Evolutionary conservation across 1,140 invertebrate species (phyloP).

Genomic region (Eufriesea mexicana): DNA sequence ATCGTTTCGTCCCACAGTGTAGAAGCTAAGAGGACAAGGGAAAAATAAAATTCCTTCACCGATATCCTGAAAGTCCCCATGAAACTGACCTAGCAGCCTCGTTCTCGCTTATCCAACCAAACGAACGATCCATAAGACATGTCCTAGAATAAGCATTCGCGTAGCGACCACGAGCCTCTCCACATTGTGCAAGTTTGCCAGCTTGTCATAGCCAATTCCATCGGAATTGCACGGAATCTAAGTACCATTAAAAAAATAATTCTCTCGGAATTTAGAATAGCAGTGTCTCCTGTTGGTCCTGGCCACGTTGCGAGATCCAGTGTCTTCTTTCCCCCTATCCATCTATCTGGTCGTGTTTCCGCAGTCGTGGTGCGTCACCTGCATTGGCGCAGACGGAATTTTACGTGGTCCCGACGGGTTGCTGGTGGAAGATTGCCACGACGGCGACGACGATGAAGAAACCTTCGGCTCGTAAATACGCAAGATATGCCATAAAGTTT

Average conservation of each 20-base stretch:
- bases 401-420: conserved; percentile 48
- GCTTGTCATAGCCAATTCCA: neutral
- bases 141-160: neutral
- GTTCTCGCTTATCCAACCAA: neutral
- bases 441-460: conserved; percentile 45
- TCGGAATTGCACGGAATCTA: neutral
- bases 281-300: neutral
- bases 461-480: conserved; percentile 65
- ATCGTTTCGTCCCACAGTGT: too few relatives aligned
- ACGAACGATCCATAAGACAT: neutral
- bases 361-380: conserved; percentile 60
- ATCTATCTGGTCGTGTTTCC: neutral
- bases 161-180: too few relatives aligned
- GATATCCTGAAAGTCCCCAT: neutral
- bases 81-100: neutral
- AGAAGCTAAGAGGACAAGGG: too few relatives aligned
- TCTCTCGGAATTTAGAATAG: neutral
- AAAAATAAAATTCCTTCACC: neutral
- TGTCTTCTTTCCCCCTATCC: neutral
- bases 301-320: neutral
- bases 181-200: neutral
- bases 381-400: conserved; percentile 53
- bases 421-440: conserved; percentile 18
- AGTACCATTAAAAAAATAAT: conserved; percentile 17
- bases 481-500: conserved; percentile 67